Evolutionary conservation across 2,113 vertebrate species (phyloP), one percentile per base, ranked within the genome.

Genomic region (Centropus bengalensis): DNA sequence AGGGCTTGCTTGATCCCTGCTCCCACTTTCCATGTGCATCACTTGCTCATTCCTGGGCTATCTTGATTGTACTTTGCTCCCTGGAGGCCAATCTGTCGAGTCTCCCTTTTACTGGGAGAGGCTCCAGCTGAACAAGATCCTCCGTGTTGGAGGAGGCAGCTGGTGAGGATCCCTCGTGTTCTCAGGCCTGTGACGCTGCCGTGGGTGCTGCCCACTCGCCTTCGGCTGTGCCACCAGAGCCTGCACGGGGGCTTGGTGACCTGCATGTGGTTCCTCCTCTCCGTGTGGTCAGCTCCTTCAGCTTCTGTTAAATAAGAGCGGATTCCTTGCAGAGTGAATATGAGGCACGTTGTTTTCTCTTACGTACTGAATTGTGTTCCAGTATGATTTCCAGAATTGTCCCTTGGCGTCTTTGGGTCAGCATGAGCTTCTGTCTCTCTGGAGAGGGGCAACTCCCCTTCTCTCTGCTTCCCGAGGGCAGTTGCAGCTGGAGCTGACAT

Each of bases 181-280:
- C 40, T 75, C 17, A 36, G 36, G 36, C 36, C 36, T 36, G 36
- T 36, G 36, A 36, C 36, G 36, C 36, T 36, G 36, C 36, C 36
- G 36, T 36, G 36, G 44, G 5, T n/a, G 15, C 66, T 81, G 66
- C 60, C 44, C 16, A 15, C 44, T 45, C 44, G 19, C 44, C 17
- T 45, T 15, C 16, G 44, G 17, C 44, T 45, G 44, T 45, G 44
- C 44, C 44, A 45, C 44, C 44, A 73, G 64, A 55, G 18, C 8
- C 67, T 6, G 9, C 67, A 1, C 12, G 0, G 0, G 10, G 16
- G 24, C 40, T 23, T 16, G 69, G 17, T 54, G 30, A 49, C 12
- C 49, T 79, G 51, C 20, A 30, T 0, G 1, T 18, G 62, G 67
- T 38, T 84, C 47, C 47, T 80, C 4, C 9, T 36, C 36, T 36